A percentile compares a stretch with the other conserved stretches of the same genome.
phyloP scores from a whole-genome alignment of 2,797 vertebrate species.

The Sylvilagus floridanus region DNA sequence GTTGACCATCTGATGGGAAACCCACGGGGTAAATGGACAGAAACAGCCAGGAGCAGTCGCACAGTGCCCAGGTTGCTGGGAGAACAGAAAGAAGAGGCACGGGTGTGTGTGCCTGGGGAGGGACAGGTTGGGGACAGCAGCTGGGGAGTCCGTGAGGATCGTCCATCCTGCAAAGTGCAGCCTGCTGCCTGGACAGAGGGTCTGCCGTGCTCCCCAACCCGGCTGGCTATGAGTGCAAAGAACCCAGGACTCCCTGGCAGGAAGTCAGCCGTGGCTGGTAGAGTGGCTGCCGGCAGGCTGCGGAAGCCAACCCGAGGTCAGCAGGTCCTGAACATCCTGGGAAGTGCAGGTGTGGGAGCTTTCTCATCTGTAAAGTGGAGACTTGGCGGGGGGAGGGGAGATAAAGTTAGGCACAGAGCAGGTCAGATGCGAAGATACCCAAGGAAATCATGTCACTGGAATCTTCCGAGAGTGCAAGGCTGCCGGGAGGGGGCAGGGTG shows the following conservation, averaged over 20 bases:
- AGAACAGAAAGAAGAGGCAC: background rate
- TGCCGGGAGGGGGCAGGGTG: accelerated
- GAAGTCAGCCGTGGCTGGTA: background rate
- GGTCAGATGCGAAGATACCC: background rate
- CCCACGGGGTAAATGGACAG: background rate
- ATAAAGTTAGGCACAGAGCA: background rate
- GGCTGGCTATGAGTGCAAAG: background rate
- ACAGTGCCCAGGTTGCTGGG: background rate
- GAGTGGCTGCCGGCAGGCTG: background rate
- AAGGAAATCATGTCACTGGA: background rate
- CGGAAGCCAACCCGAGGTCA: background rate
- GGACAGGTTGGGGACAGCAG: background rate
- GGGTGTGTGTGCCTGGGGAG: background rate
- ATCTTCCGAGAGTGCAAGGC: background rate
- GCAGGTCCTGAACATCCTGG: background rate
- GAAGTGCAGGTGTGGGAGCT: background rate
- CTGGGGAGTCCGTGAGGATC: accelerated
- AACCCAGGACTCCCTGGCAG: background rate
- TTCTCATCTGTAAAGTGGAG: background rate
- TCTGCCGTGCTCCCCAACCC: accelerated
- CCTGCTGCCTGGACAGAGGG: background rate
- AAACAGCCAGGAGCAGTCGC: background rate
- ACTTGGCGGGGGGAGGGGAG: accelerated
- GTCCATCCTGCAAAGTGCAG: accelerated
- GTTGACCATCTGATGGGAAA: background rate